Evolutionary conservation across 1,140 invertebrate genomes (phyloP), one percentile per base, ranked within the genome.

Genomic region (Chionoecetes opilio): DNA sequence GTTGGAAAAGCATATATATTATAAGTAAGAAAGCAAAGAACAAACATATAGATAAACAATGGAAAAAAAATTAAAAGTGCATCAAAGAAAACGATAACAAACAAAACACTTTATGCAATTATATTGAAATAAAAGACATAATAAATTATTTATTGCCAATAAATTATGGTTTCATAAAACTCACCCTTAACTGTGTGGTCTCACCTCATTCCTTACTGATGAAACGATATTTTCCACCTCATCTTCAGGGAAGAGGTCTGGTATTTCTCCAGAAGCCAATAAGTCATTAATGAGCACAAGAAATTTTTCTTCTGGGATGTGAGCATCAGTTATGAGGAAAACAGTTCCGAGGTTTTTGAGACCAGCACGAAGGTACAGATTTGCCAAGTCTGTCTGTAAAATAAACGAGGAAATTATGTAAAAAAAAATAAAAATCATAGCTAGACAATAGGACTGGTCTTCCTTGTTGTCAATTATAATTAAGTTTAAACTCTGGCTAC

Each of bases 251-350:
- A 99, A 99, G 86, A 99, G 97, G 97, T 99, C 99, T 11, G 99
- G 98, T 87, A 99, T 98, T 97, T 99, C 99, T 63, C 99, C 99
- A 41, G 99, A 99, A 29, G 99, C 98, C 63, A 99, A 97, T 97
- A 99, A 98, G 97, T 99, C 99, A 97, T 99, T 99, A 91, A 99
- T 99, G 9, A 99, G 97, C 26, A 99, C 99, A 75, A 99, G 97
- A 97, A 99, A 99, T 96, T 99, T 98, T 97, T 99, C 99, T 96
- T 99, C 99, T 0, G 99, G 98, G 21, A 99, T 98, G 97, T 99
- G 99, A 14, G 99, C 99, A 97, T 99, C 99, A 0, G 99, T 99
- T 98, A 99, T 99, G 6, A 99, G 97, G 97, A 99, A 99, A 97
- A 99, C 98, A 31, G 98, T 99, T 29, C 99, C 99, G 29, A 99